phyloP scores from a whole-genome alignment of 2,797 vertebrate species.

The Sebastes hubbsi region DNA sequence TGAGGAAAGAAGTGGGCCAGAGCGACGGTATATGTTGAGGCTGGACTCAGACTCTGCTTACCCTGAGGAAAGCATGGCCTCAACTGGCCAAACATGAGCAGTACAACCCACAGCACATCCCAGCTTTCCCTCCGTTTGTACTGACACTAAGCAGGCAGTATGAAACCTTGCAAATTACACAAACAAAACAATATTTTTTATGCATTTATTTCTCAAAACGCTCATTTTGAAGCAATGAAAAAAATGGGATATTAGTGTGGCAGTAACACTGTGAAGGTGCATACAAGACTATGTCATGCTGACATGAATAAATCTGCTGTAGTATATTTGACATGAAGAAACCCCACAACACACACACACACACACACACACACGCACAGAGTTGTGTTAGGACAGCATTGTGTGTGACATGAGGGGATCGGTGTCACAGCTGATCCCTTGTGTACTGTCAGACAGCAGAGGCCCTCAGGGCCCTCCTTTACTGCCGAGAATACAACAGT shows the following conservation, averaged over 20 bases:
- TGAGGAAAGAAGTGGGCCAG: conserved; percentile 33
- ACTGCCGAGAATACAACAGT: conserved; percentile 75
- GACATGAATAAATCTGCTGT: conserved; percentile 32
- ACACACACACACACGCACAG: neutral
- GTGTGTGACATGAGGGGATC: conserved; percentile 71
- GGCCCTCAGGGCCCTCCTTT: conserved; percentile 75
- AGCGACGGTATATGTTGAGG: conserved; percentile 4
- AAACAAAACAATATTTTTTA: neutral
- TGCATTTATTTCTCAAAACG: neutral
- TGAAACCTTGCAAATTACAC: neutral
- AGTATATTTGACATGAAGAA: conserved; percentile 33
- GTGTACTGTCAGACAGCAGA: conserved; percentile 81
- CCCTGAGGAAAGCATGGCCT: conserved; percentile 87
- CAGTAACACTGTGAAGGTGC: neutral
- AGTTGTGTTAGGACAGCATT: conserved; percentile 41
- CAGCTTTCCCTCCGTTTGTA: neutral
- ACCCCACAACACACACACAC: neutral
- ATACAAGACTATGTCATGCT: neutral
- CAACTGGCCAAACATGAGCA: conserved; percentile 84
- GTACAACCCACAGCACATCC: conserved; percentile 68
- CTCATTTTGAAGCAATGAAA: neutral
- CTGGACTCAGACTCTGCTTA: conserved; percentile 49
- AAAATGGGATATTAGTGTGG: neutral
- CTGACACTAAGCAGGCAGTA: neutral
- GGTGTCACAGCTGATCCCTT: conserved; percentile 81